Conservation (phyloP, 2,888 invertebrate species). For the Slavum lentiscoides region DNA sequence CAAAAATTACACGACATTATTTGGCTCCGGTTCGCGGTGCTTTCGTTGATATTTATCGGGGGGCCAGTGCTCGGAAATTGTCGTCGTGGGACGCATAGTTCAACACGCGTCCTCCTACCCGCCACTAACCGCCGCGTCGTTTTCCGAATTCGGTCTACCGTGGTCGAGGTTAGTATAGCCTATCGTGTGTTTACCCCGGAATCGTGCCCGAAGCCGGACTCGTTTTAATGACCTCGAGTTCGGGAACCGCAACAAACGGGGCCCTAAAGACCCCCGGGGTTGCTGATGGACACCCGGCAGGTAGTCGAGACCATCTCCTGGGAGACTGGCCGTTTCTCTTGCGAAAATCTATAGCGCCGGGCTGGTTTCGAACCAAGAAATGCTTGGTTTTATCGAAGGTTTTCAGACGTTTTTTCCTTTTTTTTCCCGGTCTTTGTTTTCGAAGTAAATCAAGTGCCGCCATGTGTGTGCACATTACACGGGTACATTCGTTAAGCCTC, state of each 20-base stretch:
- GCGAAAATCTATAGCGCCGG: constrained; percentile 5
- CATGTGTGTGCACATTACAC: not conserved
- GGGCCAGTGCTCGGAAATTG: constrained; percentile 34
- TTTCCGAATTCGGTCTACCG: constrained; percentile 11
- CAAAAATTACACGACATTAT: constrained; percentile 37
- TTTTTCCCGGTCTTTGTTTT: not conserved
- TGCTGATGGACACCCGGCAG: constrained; percentile 45
- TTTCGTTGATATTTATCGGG: constrained; percentile 53
- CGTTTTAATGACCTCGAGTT: constrained; percentile 44
- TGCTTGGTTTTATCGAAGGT: not conserved
- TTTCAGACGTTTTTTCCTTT: not conserved
- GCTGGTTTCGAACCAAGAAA: constrained; percentile 5
- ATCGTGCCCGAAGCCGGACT: constrained; percentile 28
- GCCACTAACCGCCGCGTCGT: not conserved
- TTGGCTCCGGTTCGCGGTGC: constrained; percentile 34
- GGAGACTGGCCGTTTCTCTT: not conserved
- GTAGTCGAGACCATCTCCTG: constrained; percentile 14
- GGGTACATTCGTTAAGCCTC: not conserved
- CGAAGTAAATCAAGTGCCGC: constrained; percentile 4
- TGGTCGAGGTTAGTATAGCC: constrained; percentile 23
- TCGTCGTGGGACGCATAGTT: constrained; percentile 51
- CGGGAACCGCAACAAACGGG: constrained; percentile 43
- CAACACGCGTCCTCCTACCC: constrained; percentile 13
- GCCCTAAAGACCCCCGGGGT: constrained; percentile 34
- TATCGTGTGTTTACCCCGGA: constrained; percentile 40